Conservation (phyloP, 2,113 vertebrate species). For the Ploceus nigricollis region DNA sequence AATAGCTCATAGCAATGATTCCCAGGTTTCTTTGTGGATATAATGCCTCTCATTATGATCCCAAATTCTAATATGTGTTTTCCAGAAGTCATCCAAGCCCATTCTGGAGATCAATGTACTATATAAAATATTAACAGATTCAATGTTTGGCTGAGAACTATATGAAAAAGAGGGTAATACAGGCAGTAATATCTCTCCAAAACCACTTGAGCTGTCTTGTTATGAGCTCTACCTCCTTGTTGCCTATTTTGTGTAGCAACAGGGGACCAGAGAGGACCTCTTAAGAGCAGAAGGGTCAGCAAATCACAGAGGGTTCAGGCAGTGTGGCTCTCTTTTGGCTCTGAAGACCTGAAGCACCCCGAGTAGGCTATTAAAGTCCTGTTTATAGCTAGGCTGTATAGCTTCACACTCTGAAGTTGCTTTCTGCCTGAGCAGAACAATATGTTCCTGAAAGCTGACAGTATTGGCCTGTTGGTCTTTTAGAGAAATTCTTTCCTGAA, state of each 20-base stretch:
- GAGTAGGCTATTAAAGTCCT: neutral
- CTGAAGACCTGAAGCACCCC: neutral
- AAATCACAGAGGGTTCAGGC: neutral
- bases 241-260: neutral
- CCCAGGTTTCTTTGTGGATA: neutral
- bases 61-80: neutral
- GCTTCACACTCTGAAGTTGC: neutral
- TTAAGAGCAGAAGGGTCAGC: neutral
- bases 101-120: neutral
- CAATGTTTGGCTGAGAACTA: neutral
- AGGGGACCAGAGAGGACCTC: neutral
- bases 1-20: neutral
- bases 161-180: neutral
- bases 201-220: neutral
- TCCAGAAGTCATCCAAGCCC: neutral
- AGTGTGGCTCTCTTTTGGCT: neutral
- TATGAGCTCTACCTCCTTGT: neutral
- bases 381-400: neutral
- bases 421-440: neutral
- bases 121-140: neutral
- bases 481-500: neutral
- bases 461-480: neutral
- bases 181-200: neutral
- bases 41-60: neutral
- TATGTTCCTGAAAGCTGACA: neutral